These are phyloP conservation scores for Stomatorhinus ivindoensis DNA, from an alignment of 2,113 vertebrate genomes.

Conservation along the genomic window DNA sequence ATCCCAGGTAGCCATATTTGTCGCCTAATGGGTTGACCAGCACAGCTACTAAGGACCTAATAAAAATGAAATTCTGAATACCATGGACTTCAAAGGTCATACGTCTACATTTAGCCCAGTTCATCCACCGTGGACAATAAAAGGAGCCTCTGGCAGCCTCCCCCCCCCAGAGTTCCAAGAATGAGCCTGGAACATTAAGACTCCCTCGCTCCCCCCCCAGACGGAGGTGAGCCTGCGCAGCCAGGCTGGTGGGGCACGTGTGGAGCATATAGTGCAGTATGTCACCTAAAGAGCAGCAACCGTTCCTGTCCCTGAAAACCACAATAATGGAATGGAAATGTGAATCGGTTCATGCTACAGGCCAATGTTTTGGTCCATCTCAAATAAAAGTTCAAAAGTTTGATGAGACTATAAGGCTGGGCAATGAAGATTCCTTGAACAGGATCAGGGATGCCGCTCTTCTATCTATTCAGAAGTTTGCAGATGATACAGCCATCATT, in stretches of 20 bases:
- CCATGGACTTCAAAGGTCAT: background rate
- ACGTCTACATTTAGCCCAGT: background rate
- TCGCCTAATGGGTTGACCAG: background rate
- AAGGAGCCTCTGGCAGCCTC: background rate
- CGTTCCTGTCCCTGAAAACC: background rate
- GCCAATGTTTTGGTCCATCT: background rate
- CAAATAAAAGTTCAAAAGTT: background rate
- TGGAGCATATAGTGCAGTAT: background rate
- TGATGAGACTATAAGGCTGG: no score
- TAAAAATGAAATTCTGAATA: background rate
- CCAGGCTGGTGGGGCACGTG: background rate
- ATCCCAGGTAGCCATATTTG: no score
- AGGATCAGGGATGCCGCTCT: no score
- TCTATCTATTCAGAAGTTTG: no score
- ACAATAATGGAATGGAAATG: background rate
- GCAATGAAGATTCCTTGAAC: no score
- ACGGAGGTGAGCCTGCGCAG: background rate
- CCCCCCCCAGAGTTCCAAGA: background rate
- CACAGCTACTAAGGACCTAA: no score
- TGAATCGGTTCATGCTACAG: background rate
- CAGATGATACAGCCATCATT: no score
- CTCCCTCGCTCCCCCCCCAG: background rate
- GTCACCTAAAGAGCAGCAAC: background rate
- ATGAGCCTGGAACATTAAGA: background rate
- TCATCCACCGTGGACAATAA: background rate